These are phyloP conservation scores for Synodontis membranacea DNA, from an alignment of 2,113 vertebrate genomes.

Conservation along the genomic window DNA sequence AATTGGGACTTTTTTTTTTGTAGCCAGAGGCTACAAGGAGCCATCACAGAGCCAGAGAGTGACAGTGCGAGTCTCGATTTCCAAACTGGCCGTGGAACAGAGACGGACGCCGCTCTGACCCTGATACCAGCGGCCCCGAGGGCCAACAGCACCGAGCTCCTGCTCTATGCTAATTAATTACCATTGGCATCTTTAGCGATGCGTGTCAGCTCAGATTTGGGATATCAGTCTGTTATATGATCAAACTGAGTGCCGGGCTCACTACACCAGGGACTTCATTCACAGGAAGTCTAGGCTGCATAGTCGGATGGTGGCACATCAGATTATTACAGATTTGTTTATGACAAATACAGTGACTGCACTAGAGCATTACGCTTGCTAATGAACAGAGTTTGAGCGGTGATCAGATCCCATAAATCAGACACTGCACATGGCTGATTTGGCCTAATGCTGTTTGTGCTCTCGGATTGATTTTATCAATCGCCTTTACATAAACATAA, in stretches of 20 bases:
- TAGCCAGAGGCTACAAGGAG: constrained; percentile 75
- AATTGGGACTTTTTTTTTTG: constrained; percentile 57
- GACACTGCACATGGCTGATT: constrained; percentile 21
- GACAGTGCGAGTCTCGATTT: constrained; percentile 84
- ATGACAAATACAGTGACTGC: constrained; percentile 3
- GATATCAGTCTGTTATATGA: constrained; percentile 82
- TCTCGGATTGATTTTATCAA: constrained; percentile 16
- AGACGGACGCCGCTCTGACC: constrained; percentile 82
- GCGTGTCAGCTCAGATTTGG: constrained; percentile 94
- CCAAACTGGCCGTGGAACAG: constrained; percentile 83
- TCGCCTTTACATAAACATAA: constrained; percentile 1
- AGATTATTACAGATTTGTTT: constrained; percentile 13
- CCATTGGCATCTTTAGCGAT: constrained; percentile 94
- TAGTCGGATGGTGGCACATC: constrained; percentile 1
- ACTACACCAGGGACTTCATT: constrained; percentile 12
- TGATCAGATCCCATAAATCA: constrained; percentile 30
- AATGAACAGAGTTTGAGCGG: constrained; percentile 14
- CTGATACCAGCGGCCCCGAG: constrained; percentile 85
- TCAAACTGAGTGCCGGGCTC: constrained; percentile 67
- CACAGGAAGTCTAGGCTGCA: neutral
- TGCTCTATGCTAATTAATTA: constrained; percentile 97
- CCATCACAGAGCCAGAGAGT: constrained; percentile 70
- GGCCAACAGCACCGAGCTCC: constrained; percentile 84
- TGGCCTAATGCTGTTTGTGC: constrained; percentile 22
- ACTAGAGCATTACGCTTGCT: constrained; percentile 3